These are phyloP conservation scores for Zoanthus sansibaricus DNA, from an alignment of 92 coral and sea anemone species.

Conservation along the genomic window DNA sequence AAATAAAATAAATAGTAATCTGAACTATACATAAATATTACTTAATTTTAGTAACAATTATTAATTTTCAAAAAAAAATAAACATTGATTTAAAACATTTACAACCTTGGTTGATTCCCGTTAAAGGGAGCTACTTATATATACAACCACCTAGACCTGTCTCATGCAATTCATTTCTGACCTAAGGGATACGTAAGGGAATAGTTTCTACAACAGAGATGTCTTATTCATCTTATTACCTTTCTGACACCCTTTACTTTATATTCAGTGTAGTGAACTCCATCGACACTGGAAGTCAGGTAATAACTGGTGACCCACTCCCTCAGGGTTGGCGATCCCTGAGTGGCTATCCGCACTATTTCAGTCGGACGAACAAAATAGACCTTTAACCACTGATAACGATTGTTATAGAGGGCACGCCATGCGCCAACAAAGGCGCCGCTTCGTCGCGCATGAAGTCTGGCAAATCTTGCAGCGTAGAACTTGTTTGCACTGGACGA, in stretches of 20 bases:
- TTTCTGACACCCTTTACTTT: slow-evolving; percentile 48
- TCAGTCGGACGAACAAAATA: slow-evolving; percentile 75
- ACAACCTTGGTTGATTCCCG: no score
- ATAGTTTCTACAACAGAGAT: no score
- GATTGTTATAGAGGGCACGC: slow-evolving; percentile 69
- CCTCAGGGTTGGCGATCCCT: slow-evolving; percentile 51
- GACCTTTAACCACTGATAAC: slow-evolving; percentile 78
- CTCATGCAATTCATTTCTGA: no score
- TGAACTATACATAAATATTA: no score
- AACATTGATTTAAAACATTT: no score
- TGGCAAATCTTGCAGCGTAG: slow-evolving; percentile 60
- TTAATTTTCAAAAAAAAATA: no score
- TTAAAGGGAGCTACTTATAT: no score
- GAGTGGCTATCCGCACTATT: slow-evolving; percentile 58
- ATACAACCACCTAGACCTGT: no score
- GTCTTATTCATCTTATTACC: not conserved
- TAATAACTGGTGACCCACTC: slow-evolving; percentile 65
- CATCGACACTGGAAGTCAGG: slow-evolving; percentile 60
- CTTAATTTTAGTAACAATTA: no score
- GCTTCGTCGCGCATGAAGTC: slow-evolving; percentile 66
- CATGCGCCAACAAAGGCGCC: slow-evolving; percentile 70
- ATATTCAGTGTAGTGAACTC: slow-evolving; percentile 60
- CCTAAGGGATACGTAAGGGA: no score
- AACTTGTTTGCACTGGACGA: slow-evolving; percentile 71
- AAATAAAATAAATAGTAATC: no score